phyloP scores from a whole-genome alignment of 2,113 vertebrate species.

The Suricata suricatta region DNA sequence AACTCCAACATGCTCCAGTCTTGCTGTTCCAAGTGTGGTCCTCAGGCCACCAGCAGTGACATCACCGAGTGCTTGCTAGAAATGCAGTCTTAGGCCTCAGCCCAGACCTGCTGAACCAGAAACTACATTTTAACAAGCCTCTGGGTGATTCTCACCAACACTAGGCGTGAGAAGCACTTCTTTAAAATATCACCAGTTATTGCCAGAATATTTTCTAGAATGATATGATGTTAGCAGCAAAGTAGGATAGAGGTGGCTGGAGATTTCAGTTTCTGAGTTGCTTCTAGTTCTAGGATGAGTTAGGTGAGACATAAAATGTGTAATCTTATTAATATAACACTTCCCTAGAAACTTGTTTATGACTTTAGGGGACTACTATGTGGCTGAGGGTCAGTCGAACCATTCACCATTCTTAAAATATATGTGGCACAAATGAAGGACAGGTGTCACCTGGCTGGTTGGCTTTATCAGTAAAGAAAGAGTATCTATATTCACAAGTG shows the following conservation, averaged over 20 bases:
- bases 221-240: not conserved
- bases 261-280: not conserved
- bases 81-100: not conserved
- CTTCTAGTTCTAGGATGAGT: not conserved
- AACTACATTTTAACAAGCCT: not conserved
- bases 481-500: not conserved
- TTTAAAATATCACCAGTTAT: not conserved
- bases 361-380: not conserved
- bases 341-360: not conserved
- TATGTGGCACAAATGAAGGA: accelerated
- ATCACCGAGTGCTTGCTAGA: too few relatives aligned
- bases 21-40: not conserved
- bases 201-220: too few relatives aligned
- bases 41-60: not conserved
- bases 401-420: not conserved
- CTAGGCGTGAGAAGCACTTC: not conserved
- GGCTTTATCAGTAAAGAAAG: not conserved
- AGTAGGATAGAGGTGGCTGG: not conserved
- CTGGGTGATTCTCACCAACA: not conserved
- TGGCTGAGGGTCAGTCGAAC: not conserved
- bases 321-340: not conserved
- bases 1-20: not conserved
- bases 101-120: not conserved
- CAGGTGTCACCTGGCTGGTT: not conserved
- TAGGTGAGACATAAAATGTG: not conserved